Base-by-base conservation (phyloP, 2,888 invertebrate species). In the Oscheius sp. region DNA sequence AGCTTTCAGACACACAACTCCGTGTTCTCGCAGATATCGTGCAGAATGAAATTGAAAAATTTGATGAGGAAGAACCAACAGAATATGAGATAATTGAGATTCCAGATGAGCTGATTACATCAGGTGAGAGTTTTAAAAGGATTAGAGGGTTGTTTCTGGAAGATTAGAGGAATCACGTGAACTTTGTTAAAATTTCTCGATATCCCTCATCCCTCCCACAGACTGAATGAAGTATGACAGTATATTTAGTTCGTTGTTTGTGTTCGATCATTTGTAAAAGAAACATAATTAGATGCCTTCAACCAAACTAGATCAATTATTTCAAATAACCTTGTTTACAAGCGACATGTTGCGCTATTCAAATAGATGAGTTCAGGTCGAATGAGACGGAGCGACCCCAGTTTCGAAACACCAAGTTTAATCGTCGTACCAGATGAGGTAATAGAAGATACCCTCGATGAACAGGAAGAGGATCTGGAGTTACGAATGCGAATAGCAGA, bases 401-500 rank as follows among this genome's bases (percentile, higher is more conserved):
- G n/a, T 45, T 30, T 47, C 12, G 41, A 61, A 45, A 28, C 9
- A 2, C 59, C 59, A 12, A 44, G 68, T 57, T 20, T 71, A 12
- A 50, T 78, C 17, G 67, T 74, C 28, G 68, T 77, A 1, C 74
- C 74, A 28, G 75, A 77, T 62, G 73, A 76, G 49, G 68, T 65
- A 8, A 62, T 76, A 24, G 76, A 70, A 49, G 73, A 75, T 24
- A 61, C 57, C n/a, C 49, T 62, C 22, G 65, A 56, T n/a, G 59
- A 71, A 26, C 50, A 63, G 49, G 49, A 71, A 61, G 75, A 76
- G 50, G 80, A 80, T 33, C n/a, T 75, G 9, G 77, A 80, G 47
- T 69, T 80, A 3, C 68, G 72, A 14, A 54, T 71, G 33, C 57
- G 80, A 56, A 80, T 80, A 65, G 74, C 77, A 17, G 80, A 80